Evolutionary conservation across 2,113 vertebrate genomes (phyloP), one percentile per base, ranked within the genome.

Genomic region (Rhabdornis inornatus): DNA sequence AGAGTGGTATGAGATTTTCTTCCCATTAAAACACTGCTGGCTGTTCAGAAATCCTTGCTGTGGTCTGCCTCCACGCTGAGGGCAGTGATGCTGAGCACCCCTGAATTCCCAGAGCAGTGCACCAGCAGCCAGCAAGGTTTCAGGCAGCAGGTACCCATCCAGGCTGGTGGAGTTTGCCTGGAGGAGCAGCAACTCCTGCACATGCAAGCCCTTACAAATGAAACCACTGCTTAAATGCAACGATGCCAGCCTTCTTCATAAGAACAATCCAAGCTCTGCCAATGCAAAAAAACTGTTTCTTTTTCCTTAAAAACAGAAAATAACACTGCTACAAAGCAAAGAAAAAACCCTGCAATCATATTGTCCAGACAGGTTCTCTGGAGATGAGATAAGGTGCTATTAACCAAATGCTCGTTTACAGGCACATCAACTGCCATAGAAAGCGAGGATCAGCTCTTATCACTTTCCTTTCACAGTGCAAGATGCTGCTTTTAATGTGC

Each of bases 401-500:
- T 92, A 91, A 89, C 57, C 77, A 87, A 76, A 79, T 49, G 49
- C 78, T 83, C 37, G 0, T 87, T 95, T 89, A n/a, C 74, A 81
- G 86, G 17, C 47, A 9, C 19, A 52, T 87, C 40, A 56, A 70
- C 79, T 91, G 65, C 77, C 61, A 47, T 6, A 21, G 77, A 78
- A 83, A 44, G 45, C 0, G 0, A 82, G 44, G 52, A 94, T 83
- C 56, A 68, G 52, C 40, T 65, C 60, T 44, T 87, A 89, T 81
- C 74, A 27, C 52, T 89, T 87, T 13, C 45, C 42, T 78, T 88
- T 89, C 78, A 60, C 53, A 25, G 44, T 30, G 70, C 66, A 91
- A 79, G 87, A 63, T 75, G 47, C 56, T 94, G 39, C 42, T 33
- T 92, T 91, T 95, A 96, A 92, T 70, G 95, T 79, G 61, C 87